A percentile compares a stretch with the other conserved stretches of the same genome.
Evolutionary conservation across 2,797 vertebrate genomes (phyloP).

Genomic region (Helicolenus hilgendorfi): DNA sequence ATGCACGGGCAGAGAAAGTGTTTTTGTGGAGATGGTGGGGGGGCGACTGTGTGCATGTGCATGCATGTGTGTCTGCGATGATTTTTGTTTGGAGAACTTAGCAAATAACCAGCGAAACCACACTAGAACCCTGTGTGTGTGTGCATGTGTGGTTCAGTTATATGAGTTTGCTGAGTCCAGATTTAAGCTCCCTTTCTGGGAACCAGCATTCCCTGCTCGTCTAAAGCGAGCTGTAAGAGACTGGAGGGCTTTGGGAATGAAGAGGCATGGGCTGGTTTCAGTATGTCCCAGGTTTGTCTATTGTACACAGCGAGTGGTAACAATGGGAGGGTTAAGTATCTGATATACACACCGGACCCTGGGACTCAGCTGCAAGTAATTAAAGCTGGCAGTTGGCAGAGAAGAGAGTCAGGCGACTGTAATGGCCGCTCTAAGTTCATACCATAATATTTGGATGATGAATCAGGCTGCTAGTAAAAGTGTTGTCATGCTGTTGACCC

Average conservation of each 20-base stretch:
- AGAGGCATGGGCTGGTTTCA: conserved; percentile 81
- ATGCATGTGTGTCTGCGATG: conserved; percentile 64
- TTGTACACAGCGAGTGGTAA: conserved; percentile 83
- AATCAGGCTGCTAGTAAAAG: conserved; percentile 84
- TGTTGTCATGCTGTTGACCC: conserved; percentile 84
- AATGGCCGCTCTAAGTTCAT: conserved; percentile 82
- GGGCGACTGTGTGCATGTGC: conserved; percentile 56
- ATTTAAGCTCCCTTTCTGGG: conserved; percentile 84
- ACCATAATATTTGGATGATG: conserved; percentile 88
- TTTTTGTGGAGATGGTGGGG: conserved; percentile 62
- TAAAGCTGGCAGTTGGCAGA: conserved; percentile 89
- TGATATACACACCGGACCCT: conserved; percentile 86
- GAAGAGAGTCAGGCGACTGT: conserved; percentile 85
- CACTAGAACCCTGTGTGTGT: conserved; percentile 72
- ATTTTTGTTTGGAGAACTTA: conserved; percentile 79
- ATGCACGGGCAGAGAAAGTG: conserved; percentile 69
- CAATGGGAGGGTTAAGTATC: conserved; percentile 86
- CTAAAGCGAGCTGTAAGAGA: conserved; percentile 73
- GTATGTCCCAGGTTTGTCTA: conserved; percentile 83
- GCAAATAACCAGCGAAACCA: conserved; percentile 76
- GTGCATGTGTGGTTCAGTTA: conserved; percentile 55
- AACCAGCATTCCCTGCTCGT: conserved; percentile 77
- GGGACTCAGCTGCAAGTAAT: conserved; percentile 89
- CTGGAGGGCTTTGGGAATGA: conserved; percentile 81
- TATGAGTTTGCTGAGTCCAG: conserved; percentile 73